Evolutionary conservation across 2,113 vertebrate species (phyloP), one percentile per base, ranked within the genome.

Genomic region (Zonotrichia leucophrys): DNA sequence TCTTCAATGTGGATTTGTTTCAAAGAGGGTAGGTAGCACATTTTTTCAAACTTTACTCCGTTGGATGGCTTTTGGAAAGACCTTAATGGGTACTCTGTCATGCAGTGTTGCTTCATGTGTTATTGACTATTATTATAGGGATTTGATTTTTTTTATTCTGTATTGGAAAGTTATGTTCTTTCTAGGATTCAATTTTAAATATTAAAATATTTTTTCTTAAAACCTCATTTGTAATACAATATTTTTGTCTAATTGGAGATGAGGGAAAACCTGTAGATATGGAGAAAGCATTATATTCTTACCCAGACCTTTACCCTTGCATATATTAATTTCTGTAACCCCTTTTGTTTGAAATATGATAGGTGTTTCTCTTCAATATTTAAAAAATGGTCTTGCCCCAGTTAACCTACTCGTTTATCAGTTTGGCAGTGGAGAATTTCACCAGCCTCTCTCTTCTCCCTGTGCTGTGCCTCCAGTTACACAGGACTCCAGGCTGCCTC

Each of bases 1-100:
- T 99, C 98, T 99, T 99, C 98, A 99, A 99, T 93, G 99, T 99
- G 97, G 99, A 99, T 98, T 98, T 99, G 89, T 99, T 99, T 98
- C 99, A 99, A 97, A 98, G 99, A 98, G 99, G 99, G 99, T 99
- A 92, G 97, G 98, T 98, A 86, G 94, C 10, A 6, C 2, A 6
- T 95, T 68, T n/a, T 92, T 93, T 69, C 15, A 62, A 7, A 66
- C 52, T 89, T 63, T 37, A 31, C 35, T 59, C 15, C 14, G 3
- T n/a, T 84, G 35, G 7, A 33, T 82, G 39, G 37, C 53, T 37
- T 81, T 64, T 85, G 50, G 70, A 55, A 94, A 58, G 31, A 77
- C 17, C 28, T 53, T 74, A 39, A 13, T 88, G 67, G 21, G 3
- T 80, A 46, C 12, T 35, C 35, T 62, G 8, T 78, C 31, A 7